These are phyloP conservation scores for Australoheros facetus DNA, from an alignment of 2,797 vertebrate genomes.

Conservation along the genomic window DNA sequence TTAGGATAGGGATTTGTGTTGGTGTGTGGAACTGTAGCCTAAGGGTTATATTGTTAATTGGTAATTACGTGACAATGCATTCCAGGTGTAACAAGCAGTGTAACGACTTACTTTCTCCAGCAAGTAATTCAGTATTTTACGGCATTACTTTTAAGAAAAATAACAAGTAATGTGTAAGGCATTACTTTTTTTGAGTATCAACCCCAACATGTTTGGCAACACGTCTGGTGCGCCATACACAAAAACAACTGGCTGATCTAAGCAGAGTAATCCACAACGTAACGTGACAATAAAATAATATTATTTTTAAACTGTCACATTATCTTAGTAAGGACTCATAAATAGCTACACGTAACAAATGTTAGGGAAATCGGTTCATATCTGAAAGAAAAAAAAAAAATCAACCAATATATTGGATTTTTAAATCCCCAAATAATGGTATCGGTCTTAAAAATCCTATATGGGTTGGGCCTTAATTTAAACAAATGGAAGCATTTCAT, in stretches of 20 bases:
- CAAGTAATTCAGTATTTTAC: not conserved
- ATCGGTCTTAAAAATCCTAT: not conserved
- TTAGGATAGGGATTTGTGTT: not conserved
- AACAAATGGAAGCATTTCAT: constrained; percentile 31
- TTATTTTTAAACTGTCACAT: too few species aligned
- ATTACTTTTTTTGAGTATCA: not conserved
- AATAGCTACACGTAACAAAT: too few species aligned
- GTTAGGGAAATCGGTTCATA: too few species aligned
- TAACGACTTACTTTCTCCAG: not conserved
- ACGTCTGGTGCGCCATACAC: too few species aligned
- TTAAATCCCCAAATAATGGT: not conserved
- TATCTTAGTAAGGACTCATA: too few species aligned
- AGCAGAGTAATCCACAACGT: too few species aligned
- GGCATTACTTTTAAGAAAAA: not conserved
- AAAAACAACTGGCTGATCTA: too few species aligned
- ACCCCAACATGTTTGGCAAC: too few species aligned
- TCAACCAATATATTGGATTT: not conserved
- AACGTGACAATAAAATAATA: too few species aligned
- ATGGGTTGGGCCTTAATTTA: not conserved
- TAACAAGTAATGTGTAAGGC: not conserved
- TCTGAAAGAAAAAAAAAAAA: not conserved
- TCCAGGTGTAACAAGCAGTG: not conserved
- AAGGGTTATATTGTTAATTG: not conserved
- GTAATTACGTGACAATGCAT: not conserved
- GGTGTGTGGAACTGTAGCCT: not conserved